Percentiles rank a stretch among this genome's conserved stretches.
Conservation (phyloP, 2,888 invertebrate species). For the Melanchra persicariae region DNA sequence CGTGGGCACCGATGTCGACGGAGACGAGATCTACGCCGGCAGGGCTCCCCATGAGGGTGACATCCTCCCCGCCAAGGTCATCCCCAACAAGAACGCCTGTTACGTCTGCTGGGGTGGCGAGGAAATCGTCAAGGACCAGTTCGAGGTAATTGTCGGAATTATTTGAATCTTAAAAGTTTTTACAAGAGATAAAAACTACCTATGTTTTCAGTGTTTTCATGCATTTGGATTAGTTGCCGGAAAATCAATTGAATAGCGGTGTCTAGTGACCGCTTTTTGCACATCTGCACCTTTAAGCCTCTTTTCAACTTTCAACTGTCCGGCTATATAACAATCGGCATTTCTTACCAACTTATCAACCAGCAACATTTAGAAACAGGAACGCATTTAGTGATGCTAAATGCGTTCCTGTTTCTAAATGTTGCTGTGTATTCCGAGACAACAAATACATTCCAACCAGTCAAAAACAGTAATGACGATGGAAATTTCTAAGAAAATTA, state of each 20-base stretch:
- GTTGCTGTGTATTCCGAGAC: not conserved
- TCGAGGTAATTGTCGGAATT: constrained; percentile 86
- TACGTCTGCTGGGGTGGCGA: constrained; percentile 92
- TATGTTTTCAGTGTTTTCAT: constrained; percentile 1
- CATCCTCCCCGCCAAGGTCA: constrained; percentile 93
- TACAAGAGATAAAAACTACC: constrained; percentile 13
- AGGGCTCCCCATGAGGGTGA: constrained; percentile 92
- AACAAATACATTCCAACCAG: not conserved
- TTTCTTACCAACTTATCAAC: too few relatives aligned
- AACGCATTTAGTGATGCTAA: too few relatives aligned
- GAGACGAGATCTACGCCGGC: constrained; percentile 94
- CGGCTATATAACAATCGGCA: not conserved
- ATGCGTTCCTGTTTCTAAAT: not conserved
- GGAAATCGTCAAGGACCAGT: constrained; percentile 92
- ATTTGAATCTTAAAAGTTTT: not conserved
- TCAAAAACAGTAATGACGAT: not conserved
- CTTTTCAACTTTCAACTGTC: not conserved
- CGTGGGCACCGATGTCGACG: constrained; percentile 93
- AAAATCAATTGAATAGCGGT: not conserved
- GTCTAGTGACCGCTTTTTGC: constrained; percentile 8
- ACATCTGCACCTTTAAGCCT: not conserved
- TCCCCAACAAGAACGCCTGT: constrained; percentile 92
- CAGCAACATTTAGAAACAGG: too few relatives aligned
- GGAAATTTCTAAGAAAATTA: not conserved
- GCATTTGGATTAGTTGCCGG: constrained; percentile 5